Evolutionary conservation across 2,888 invertebrate genomes (phyloP).

Genomic region (Embidobia sp.): DNA sequence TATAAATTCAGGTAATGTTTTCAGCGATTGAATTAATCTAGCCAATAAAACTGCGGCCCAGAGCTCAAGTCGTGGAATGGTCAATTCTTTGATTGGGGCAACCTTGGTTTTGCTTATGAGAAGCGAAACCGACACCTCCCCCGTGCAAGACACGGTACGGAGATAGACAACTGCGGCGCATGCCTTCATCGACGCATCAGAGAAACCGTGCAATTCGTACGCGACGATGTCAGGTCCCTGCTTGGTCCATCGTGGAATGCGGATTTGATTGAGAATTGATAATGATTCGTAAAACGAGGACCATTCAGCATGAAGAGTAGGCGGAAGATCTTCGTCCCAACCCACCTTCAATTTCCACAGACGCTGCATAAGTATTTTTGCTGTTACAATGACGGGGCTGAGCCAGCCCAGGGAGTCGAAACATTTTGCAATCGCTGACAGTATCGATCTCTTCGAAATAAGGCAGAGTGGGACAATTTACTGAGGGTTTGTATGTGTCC

Average conservation of each 20-base stretch:
- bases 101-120: background rate
- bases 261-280: background rate
- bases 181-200: background rate
- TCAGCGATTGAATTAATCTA: background rate
- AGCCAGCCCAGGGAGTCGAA: background rate
- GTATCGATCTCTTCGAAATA: slow-evolving; percentile 1
- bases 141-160: background rate
- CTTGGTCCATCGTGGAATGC: background rate
- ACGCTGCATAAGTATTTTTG: background rate
- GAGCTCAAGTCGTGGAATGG: slow-evolving; percentile 6
- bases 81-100: background rate
- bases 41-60: slow-evolving; percentile 2
- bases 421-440: background rate
- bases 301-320: background rate
- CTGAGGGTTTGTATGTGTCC: background rate
- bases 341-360: background rate
- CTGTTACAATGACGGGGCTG: background rate
- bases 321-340: background rate
- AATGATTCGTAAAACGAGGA: background rate
- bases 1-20: background rate
- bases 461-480: background rate
- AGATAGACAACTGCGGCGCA: background rate
- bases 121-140: too few relatives aligned
- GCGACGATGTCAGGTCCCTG: background rate
- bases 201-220: background rate